Evolutionary conservation across 1,140 invertebrate species (phyloP), one percentile per base, ranked within the genome.

Genomic region (Drosophila varians): DNA sequence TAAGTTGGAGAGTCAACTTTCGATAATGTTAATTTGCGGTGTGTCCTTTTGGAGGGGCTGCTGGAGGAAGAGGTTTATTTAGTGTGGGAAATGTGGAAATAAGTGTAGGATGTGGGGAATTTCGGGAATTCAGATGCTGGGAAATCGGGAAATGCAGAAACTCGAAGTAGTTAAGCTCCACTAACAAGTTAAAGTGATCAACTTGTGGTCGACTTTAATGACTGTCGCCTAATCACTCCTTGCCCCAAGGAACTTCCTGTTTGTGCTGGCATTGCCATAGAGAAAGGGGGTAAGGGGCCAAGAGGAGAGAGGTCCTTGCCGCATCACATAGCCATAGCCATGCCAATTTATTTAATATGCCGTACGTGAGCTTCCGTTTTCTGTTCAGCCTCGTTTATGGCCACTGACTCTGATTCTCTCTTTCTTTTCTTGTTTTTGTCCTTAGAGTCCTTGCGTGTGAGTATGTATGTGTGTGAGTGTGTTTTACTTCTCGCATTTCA

Each of bases 321-420:
- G 79, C 80, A 76, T 72, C 61, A 68, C 73, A 76, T 69, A 61
- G 83, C 61, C 73, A 76, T 69, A 61, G 83, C 61, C 51, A 62
- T 84, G 77, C 69, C 82, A 87, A 88, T 87, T 82, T 84, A 89
- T 89, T 89, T 84, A 84, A 89, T 89, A 89, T 84, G 87, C 78
- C 73, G 69, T 74, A 88, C 84, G 84, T 89, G 79, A 72, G 75
- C 52, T 78, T 89, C 58, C 68, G 77, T 55, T 42, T 62, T 48
- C 52, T 25, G 54, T 73, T 57, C 56, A 23, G 70, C 12, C 55
- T 43, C 68, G 43, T 49, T 64, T 64, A 73, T 45, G 51, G 46
- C 64, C 51, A 28, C 53, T 58, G 48, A 45, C 43, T 66, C 40
- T 36, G 49, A 45, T 49, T 54, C 53, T 36, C 38, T 16, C 26